phyloP scores from a whole-genome alignment of 2,888 invertebrate genomes.

The Tenthredo livida region DNA sequence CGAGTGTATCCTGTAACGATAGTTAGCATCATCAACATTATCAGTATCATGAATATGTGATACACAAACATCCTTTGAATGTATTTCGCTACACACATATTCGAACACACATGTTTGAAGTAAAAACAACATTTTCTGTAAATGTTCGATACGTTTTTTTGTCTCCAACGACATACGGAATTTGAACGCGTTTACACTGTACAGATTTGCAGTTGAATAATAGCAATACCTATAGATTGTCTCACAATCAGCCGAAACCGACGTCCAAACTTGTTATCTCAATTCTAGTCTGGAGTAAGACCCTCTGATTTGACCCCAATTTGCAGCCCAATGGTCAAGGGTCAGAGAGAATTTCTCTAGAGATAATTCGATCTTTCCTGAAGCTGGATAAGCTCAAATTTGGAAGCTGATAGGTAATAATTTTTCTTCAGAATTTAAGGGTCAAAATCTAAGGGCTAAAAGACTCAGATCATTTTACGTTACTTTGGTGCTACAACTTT shows the following conservation, averaged over 20 bases:
- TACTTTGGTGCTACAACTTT: not conserved
- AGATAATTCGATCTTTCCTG: not conserved
- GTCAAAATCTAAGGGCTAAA: not conserved
- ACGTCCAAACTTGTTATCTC: conserved; percentile 26
- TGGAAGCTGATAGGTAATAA: not conserved
- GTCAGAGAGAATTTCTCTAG: not conserved
- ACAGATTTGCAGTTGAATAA: not conserved
- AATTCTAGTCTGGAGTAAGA: not conserved
- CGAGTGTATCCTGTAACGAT: no score
- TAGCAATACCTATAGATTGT: not conserved
- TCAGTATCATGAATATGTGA: not conserved
- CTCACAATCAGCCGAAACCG: not conserved
- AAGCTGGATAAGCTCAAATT: not conserved
- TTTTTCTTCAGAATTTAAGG: not conserved
- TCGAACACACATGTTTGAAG: no score
- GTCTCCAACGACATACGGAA: not conserved
- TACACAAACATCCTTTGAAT: not conserved
- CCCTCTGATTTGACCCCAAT: conserved; percentile 38
- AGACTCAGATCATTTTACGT: not conserved
- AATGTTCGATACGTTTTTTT: no score
- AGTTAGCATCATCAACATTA: not conserved
- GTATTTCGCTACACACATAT: no score
- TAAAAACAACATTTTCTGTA: not conserved
- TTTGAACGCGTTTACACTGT: not conserved
- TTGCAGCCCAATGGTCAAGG: conserved; percentile 17